A percentile compares a stretch with the other conserved stretches of the same genome.
Conservation (phyloP, 2,888 invertebrate species). For the Yponomeuta cagnagella region DNA sequence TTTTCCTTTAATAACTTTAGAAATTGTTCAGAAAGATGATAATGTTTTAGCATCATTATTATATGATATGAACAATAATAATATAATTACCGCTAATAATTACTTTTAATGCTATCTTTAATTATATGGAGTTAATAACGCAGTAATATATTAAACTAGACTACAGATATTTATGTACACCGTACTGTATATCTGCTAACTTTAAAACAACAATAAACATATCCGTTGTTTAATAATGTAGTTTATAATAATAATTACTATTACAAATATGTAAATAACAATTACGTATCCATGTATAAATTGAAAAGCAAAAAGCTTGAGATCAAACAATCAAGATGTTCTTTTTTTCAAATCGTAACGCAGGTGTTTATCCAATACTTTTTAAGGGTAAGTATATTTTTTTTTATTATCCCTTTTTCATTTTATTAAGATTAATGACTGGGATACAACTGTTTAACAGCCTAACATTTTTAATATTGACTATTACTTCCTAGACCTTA, state of each 20-base stretch:
- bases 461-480: constrained; percentile 62
- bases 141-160: constrained; percentile 43
- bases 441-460: constrained; percentile 61
- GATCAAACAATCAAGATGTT: constrained; percentile 20
- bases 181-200: constrained; percentile 38
- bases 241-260: constrained; percentile 5
- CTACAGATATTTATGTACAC: constrained; percentile 60
- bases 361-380: background rate
- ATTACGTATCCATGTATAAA: constrained; percentile 13
- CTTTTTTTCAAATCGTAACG: background rate
- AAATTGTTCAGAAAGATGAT: constrained; percentile 86
- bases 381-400: background rate
- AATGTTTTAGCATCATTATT: constrained; percentile 74
- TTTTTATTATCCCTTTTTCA: background rate
- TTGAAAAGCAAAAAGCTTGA: constrained; percentile 49
- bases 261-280: constrained; percentile 12
- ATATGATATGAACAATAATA: constrained; percentile 83
- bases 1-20: constrained; percentile 82
- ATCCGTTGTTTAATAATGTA: constrained; percentile 37
- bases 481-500: constrained; percentile 59
- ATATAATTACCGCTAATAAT: constrained; percentile 74
- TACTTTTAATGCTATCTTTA: constrained; percentile 55
- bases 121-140: constrained; percentile 60
- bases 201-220: constrained; percentile 44
- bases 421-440: background rate